Percentiles rank a stretch among this genome's conserved stretches.
phyloP scores from a whole-genome alignment of 2,888 invertebrate genomes.

The Napeogenes inachia region DNA sequence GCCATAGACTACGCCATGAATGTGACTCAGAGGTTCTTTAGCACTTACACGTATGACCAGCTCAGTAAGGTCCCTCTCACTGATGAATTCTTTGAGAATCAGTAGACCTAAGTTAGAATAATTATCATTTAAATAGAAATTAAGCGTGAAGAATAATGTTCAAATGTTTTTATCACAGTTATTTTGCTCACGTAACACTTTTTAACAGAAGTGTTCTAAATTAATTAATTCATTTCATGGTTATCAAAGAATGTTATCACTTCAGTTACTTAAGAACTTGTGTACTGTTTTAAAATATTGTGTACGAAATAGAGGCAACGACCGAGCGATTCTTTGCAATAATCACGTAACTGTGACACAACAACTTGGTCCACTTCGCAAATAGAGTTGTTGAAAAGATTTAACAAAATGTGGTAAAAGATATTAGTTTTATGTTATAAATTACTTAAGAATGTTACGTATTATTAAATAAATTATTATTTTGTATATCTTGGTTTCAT shows the following conservation, averaged over 20 bases:
- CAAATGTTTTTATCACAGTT: too few relatives aligned
- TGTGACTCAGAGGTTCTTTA: slow-evolving; percentile 68
- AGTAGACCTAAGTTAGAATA: slow-evolving; percentile 17
- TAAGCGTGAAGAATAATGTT: too few relatives aligned
- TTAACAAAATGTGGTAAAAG: background rate
- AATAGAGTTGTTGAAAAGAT: slow-evolving; percentile 1
- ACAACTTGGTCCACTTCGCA: slow-evolving; percentile 17
- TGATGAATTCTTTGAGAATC: slow-evolving; percentile 65
- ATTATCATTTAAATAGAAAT: too few relatives aligned
- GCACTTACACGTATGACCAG: slow-evolving; percentile 67
- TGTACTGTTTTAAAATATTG: too few relatives aligned
- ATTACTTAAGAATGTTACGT: too few relatives aligned
- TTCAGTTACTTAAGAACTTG: too few relatives aligned
- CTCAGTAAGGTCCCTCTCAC: slow-evolving; percentile 60
- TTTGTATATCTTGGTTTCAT: background rate
- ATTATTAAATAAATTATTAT: background rate
- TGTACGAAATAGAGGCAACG: slow-evolving; percentile 6
- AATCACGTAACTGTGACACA: slow-evolving; percentile 23
- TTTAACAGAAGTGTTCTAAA: too few relatives aligned
- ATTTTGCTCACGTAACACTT: too few relatives aligned
- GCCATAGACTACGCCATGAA: slow-evolving; percentile 72
- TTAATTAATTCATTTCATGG: too few relatives aligned
- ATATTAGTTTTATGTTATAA: background rate
- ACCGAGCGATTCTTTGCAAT: slow-evolving; percentile 17
- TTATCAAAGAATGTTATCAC: too few relatives aligned